Evolutionary conservation across 2,797 vertebrate species (phyloP), one percentile per base, ranked within the genome.

Genomic region (Pogoniulus pusillus): DNA sequence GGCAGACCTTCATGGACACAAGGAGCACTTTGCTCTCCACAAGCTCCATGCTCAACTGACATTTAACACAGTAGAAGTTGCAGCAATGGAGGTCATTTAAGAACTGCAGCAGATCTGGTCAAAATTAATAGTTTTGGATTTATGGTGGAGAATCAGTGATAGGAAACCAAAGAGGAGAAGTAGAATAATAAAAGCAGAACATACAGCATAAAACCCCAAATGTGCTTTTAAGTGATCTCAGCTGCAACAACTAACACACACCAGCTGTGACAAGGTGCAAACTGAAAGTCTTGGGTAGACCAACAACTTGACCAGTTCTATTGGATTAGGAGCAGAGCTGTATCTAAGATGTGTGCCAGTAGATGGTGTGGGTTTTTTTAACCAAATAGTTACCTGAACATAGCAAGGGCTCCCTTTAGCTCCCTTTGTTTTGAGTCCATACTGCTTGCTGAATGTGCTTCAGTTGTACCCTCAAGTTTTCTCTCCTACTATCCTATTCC

Each of bases 311-410:
- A 81, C 70, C 82, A 75, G 63, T n/a, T 87, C 83, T 74, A 4
- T 49, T 87, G 59, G 85, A 73, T 83, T 91, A 66, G 24, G 65
- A 90, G 57, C 63, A 78, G 39, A 35, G 65, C 82, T 95, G 88
- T 72, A 81, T 70, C 82, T 78, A 79, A 81, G 82, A 39, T 8
- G 22, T 72, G 74, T 87, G 83, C 85, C 94, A 95, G 86, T 70
- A 91, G 81, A 88, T 49, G 76, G 72, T 90, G 78, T 82, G 57
- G 57, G 93, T 91, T 90, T 92, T 94, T 95, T 95, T 95, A 95
- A 93, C 88, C 79, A 77, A 66, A 72, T 71, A 80, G 51, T 82
- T 70, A 89, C 82, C 79, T 63, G 57, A 79, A 41, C 30, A 29
- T 7, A 76, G 39, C 13, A 43, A 65, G 19, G 70, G 43, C 35